These are phyloP conservation scores for Dipodomys stephensi DNA, from an alignment of 2,113 vertebrate genomes.

Conservation along the genomic window DNA sequence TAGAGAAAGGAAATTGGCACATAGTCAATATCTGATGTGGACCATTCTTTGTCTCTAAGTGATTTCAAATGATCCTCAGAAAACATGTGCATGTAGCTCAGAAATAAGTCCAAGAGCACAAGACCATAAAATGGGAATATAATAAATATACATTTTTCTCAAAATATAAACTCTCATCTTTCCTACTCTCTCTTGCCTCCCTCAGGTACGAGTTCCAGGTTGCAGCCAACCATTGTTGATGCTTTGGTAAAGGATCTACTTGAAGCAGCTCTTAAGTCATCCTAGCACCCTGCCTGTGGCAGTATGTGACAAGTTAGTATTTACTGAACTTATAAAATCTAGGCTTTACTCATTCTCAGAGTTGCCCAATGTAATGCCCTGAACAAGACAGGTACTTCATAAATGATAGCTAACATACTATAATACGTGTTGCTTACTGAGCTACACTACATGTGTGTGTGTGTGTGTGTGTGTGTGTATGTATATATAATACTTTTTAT, in stretches of 20 bases:
- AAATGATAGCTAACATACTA: not conserved
- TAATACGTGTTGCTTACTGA: not conserved
- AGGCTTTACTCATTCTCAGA: not conserved
- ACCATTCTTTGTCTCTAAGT: not conserved
- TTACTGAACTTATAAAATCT: slow-evolving; percentile 22
- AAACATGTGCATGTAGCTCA: not conserved
- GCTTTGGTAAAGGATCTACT: not conserved
- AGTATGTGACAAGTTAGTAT: slow-evolving; percentile 37
- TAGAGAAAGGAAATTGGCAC: not conserved
- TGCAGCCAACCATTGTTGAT: not conserved
- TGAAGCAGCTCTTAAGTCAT: not conserved
- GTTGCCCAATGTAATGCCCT: not conserved
- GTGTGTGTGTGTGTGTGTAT: too few species aligned
- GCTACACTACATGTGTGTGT: not conserved
- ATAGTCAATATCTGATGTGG: not conserved
- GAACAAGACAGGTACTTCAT: not conserved
- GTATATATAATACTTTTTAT: too few species aligned
- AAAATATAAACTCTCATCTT: not conserved
- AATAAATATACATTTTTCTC: not conserved
- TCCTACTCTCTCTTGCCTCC: not conserved
- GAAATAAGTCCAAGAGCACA: not conserved
- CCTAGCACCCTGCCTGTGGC: not conserved
- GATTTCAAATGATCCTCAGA: slow-evolving; percentile 7
- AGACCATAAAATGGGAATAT: not conserved
- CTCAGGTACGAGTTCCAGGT: slow-evolving; percentile 13